A percentile compares a stretch with the other conserved stretches of the same genome.
Conservation (phyloP, 1,140 invertebrate genomes). For the Lepidurus couesii region DNA sequence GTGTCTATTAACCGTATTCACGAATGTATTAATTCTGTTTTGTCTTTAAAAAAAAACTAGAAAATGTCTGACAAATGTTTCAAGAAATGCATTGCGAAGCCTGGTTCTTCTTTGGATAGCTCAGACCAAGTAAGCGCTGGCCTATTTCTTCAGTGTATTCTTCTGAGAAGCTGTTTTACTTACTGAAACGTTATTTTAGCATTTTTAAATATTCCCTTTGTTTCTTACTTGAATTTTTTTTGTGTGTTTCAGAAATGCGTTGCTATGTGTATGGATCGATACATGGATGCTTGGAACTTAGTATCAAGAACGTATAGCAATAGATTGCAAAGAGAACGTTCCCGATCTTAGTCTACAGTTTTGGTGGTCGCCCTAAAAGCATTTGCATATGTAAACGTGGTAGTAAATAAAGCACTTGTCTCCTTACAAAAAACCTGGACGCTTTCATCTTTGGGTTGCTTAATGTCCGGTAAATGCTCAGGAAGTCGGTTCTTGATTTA, state of each 20-base stretch:
- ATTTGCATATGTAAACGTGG: constrained; percentile 13
- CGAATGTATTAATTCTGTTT: constrained; percentile 25
- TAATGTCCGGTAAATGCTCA: background rate
- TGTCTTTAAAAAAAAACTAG: constrained; percentile 46
- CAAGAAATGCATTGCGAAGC: constrained; percentile 85
- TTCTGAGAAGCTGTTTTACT: background rate
- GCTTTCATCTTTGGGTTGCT: background rate
- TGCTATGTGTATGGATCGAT: constrained; percentile 95
- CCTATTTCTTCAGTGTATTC: background rate
- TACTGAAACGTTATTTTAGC: constrained; percentile 33
- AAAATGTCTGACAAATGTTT: constrained; percentile 98
- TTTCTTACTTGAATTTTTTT: constrained; percentile 40
- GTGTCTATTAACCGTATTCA: constrained; percentile 4
- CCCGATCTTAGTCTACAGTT: background rate
- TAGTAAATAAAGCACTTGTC: background rate
- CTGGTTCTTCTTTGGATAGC: constrained; percentile 80
- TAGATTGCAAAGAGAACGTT: constrained; percentile 65
- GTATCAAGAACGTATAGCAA: constrained; percentile 77
- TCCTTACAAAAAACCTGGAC: background rate
- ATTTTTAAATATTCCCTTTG: constrained; percentile 27
- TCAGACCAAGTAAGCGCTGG: constrained; percentile 70
- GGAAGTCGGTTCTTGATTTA: background rate
- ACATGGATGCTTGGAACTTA: constrained; percentile 91
- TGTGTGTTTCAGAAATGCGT: constrained; percentile 77
- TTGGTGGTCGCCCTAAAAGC: background rate